phyloP scores from a whole-genome alignment of 2,797 vertebrate species.

The Poeciliopsis presidionis region DNA sequence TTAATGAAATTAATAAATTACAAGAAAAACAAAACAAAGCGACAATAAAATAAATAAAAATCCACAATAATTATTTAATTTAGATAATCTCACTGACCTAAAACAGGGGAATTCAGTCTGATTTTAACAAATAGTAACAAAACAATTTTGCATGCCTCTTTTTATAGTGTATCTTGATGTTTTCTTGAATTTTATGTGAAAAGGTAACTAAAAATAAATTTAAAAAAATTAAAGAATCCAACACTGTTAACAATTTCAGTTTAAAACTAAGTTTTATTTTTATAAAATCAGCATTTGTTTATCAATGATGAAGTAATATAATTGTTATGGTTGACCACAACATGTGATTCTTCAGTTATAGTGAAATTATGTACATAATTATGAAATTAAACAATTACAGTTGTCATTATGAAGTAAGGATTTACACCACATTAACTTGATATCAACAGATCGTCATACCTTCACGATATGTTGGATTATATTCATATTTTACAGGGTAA shows the following conservation, averaged over 20 bases:
- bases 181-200: background rate
- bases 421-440: no score
- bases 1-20: background rate
- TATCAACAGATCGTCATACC: no score
- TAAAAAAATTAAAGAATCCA: background rate
- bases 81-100: background rate
- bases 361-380: no score
- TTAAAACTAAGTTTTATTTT: background rate
- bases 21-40: background rate
- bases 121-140: background rate
- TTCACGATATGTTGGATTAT: no score
- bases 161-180: background rate
- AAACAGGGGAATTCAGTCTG: background rate
- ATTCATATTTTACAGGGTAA: accelerated
- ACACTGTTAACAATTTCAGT: no score
- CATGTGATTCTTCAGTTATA: no score
- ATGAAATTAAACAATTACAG: no score
- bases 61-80: background rate
- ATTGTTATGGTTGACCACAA: background rate
- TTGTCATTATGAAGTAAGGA: no score
- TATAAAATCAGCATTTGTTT: background rate
- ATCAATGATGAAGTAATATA: background rate
- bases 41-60: background rate
- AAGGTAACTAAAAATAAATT: background rate
- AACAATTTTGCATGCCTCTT: background rate